A percentile compares a stretch with the other conserved stretches of the same genome.
These are phyloP conservation scores for Oscheius sp. DNA, from an alignment of 2,888 invertebrate genomes.

Conservation along the genomic window DNA sequence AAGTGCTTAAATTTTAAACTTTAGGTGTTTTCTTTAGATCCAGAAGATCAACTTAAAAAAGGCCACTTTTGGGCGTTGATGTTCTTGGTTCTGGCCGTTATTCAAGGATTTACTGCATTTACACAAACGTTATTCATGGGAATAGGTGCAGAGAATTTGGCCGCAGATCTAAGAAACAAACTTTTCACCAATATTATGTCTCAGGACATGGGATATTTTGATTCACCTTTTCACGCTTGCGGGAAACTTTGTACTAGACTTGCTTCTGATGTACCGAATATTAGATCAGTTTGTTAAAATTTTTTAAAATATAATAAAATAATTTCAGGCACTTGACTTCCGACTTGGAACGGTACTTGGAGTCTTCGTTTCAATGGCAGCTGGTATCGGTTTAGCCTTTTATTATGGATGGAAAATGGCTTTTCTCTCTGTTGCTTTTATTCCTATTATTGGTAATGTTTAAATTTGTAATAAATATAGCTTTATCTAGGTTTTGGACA, in stretches of 20 bases:
- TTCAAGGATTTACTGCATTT: constrained; percentile 69
- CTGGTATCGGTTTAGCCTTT: constrained; percentile 69
- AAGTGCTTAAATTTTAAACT: not conserved
- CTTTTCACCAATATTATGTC: constrained; percentile 72
- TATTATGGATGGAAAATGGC: constrained; percentile 73
- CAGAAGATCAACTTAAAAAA: constrained; percentile 66
- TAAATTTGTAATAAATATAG: too few relatives aligned
- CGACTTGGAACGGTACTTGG: constrained; percentile 71
- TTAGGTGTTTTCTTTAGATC: constrained; percentile 56
- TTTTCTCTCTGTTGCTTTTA: constrained; percentile 71
- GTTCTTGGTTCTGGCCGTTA: constrained; percentile 70
- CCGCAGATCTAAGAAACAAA: constrained; percentile 69
- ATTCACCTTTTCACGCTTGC: constrained; percentile 70
- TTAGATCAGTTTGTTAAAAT: constrained; percentile 39
- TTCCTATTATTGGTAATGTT: too few relatives aligned
- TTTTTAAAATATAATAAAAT: not conserved
- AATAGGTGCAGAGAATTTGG: constrained; percentile 70
- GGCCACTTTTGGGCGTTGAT: constrained; percentile 73
- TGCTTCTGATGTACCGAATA: constrained; percentile 72
- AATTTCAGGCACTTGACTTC: constrained; percentile 71
- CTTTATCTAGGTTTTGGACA: constrained; percentile 54
- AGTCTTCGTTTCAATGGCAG: constrained; percentile 63
- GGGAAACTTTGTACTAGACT: constrained; percentile 72
- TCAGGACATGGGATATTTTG: constrained; percentile 73
- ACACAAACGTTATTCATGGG: constrained; percentile 68